Evolutionary conservation across 2,113 vertebrate genomes (phyloP), one percentile per base, ranked within the genome.

Genomic region (Nibea albiflora): DNA sequence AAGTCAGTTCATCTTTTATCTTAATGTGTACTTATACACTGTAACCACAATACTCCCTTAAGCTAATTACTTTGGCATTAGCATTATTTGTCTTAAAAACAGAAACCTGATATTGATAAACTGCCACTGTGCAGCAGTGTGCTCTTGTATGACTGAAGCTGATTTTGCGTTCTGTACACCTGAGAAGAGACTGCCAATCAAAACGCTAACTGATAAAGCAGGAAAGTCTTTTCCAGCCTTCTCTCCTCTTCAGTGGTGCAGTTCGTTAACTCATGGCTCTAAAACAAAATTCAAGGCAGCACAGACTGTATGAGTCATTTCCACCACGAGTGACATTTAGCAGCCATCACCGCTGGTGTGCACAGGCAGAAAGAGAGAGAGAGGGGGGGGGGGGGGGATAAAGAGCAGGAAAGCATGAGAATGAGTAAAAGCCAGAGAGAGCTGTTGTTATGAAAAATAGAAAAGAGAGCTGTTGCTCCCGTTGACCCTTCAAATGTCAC

Each of bases 401-500:
- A 71, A 74, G 24, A 47, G 52, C 31, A 80, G 60, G 22, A 52
- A 63, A 4, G 44, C 35, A 15, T 61, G 26, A 81, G 67, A 68
- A 64, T 26, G 66, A 76, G 70, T 69, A 71, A 87, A 87, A 84
- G 85, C 60, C 44, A 73, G 58, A 49, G 57, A 73, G 80, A 72
- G 72, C 65, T 71, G 77, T 9, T 49, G 61, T 84, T 77, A 78
- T 69, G 70, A 84, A 77, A 80, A 76, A 86, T 57, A 76, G 52
- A 58, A 79, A 83, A 66, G 53, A 53, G 66, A 62, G 76, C 28
- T 22, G 35, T 71, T 0, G 50, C 63, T 62, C 56, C 22, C 28
- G 42, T 82, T 86, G 81, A 89, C 86, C 84, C 76, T 73, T 76
- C 19, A 91, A 93, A 90, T 90, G 84, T 88, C 84, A 89, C 71